Evolutionary conservation across 2,888 invertebrate species (phyloP), one percentile per base, ranked within the genome.

Genomic region (Napeogenes sylphis): DNA sequence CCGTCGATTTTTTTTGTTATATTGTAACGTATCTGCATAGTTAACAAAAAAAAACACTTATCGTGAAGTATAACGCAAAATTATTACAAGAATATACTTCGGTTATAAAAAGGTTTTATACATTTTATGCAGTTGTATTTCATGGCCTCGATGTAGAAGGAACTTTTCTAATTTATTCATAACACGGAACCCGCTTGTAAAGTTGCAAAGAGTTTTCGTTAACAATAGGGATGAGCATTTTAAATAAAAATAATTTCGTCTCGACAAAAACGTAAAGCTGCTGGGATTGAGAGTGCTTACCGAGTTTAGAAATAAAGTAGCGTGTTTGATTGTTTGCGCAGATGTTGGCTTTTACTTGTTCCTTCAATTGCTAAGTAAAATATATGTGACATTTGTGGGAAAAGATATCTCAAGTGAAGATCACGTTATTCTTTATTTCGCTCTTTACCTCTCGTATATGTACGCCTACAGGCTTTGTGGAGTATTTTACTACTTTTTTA

Each of bases 101-200:
- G 8, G 4, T 38, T 10, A 42, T 42, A 42, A 42, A 46, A 55
- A 46, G 46, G 45, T 55, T 55, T 45, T 46, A 59, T 45, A 45
- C 13, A 59, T 54, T 45, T 53, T n/a, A 45, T 59, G 54, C 54
- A 59, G 42, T 45, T 14, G 56, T 47, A 59, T 70, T 72, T 73
- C 66, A 64, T 72, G 71, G 76, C 75, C 72, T 63, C 45, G 68
- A 62, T 62, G 59, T 58, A 66, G 68, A 60, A 73, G 69, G 75
- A 87, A 88, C 83, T 88, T 89, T 86, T 84, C 80, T 87, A 87
- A 89, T 88, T 88, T 89, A 89, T 89, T 89, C 89, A 88, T 88
- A 87, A 85, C 87, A 85, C 83, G 81, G 77, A 81, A 79, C 79
- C 78, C 79, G 79, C 82, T 81, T 81, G 83, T 82, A 75, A 80